phyloP scores from a whole-genome alignment of 1,140 invertebrate genomes.

The Caerostris extrusa region DNA sequence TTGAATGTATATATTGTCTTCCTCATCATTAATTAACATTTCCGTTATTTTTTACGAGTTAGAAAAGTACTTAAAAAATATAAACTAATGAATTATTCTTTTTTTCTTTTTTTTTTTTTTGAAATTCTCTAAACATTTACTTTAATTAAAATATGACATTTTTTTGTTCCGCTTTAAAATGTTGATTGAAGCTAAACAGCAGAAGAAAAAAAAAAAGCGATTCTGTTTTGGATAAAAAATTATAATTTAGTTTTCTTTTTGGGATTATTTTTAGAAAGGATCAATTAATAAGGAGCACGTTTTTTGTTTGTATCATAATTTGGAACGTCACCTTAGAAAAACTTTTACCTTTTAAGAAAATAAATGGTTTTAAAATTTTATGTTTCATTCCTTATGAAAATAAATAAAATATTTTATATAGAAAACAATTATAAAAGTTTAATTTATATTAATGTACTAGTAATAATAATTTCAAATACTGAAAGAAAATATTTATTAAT shows the following conservation, averaged over 20 bases:
- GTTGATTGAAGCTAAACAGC: background rate
- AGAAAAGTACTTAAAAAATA: background rate
- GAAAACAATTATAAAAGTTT: too few species aligned
- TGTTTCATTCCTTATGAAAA: too few species aligned
- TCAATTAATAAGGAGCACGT: background rate
- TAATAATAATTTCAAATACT: too few species aligned
- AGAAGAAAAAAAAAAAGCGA: background rate
- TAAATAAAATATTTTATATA: too few species aligned
- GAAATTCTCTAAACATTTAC: conserved; percentile 10
- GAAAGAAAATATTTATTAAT: too few species aligned
- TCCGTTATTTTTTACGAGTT: background rate
- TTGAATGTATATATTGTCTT: background rate
- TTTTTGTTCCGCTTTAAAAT: background rate
- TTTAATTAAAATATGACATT: conserved; percentile 40
- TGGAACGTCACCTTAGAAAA: too few species aligned
- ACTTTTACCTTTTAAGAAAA: too few species aligned
- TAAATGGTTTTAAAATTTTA: too few species aligned
- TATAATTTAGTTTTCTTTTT: background rate
- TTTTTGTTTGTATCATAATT: background rate
- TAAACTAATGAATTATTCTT: background rate
- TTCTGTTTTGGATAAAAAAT: background rate
- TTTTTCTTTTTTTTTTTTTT: background rate
- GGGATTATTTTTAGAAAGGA: background rate
- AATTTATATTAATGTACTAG: too few species aligned
- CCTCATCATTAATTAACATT: conserved; percentile 17